Evolutionary conservation across 2,888 invertebrate species (phyloP).

Genomic region (Scaptodrosophila latifasciaeformis): DNA sequence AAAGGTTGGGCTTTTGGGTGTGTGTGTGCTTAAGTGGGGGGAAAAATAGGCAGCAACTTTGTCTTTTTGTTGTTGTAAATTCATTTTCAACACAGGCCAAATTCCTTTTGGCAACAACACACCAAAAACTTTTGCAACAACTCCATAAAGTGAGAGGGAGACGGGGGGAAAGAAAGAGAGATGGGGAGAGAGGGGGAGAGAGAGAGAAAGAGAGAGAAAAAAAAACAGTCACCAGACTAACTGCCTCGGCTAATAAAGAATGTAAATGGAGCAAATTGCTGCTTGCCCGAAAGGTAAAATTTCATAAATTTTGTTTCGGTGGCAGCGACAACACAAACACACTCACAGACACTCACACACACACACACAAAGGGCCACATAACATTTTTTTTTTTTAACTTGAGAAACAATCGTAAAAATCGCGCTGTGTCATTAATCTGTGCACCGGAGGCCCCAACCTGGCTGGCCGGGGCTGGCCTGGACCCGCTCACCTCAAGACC

Average conservation of each 20-base stretch:
- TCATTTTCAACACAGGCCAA: conserved; percentile 42
- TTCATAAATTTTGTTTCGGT: conserved; percentile 52
- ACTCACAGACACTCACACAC: conserved; percentile 10
- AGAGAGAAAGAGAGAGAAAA: background rate
- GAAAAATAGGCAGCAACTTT: conserved; percentile 7
- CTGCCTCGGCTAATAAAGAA: conserved; percentile 62
- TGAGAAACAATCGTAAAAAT: conserved; percentile 60
- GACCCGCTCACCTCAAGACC: no score
- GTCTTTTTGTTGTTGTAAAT: conserved; percentile 34
- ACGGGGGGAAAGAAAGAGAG: background rate
- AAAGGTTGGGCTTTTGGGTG: no score
- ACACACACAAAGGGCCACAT: background rate
- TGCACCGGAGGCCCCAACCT: conserved; percentile 32
- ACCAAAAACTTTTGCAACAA: conserved; percentile 6
- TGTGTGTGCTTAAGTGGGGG: no score
- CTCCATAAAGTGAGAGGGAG: background rate
- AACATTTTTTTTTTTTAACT: conserved; percentile 41
- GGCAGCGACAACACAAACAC: conserved; percentile 8
- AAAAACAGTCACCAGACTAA: conserved; percentile 23
- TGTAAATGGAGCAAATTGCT: conserved; percentile 68
- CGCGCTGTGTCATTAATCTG: conserved; percentile 61
- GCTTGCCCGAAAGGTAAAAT: conserved; percentile 65
- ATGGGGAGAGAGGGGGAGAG: no score
- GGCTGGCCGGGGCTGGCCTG: no score
- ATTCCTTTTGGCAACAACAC: conserved; percentile 34